Percentiles rank a stretch among this genome's conserved stretches.
Evolutionary conservation across 2,797 vertebrate species (phyloP).

Genomic region (Hydrolagus colliei): DNA sequence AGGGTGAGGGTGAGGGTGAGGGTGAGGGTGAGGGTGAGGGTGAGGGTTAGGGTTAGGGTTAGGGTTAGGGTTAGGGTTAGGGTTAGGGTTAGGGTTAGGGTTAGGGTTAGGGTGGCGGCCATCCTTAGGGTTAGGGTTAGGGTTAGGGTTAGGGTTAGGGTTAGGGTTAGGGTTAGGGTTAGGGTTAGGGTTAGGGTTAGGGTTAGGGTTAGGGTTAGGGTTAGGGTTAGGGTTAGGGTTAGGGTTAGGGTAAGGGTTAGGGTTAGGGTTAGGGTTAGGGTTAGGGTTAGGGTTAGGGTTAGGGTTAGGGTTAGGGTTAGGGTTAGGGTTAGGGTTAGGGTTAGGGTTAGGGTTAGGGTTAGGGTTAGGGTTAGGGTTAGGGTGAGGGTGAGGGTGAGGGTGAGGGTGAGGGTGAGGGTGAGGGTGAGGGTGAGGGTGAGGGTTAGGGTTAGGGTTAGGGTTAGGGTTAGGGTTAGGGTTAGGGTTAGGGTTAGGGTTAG

Average conservation of each 20-base stretch:
- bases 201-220: background rate
- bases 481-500: too few relatives aligned
- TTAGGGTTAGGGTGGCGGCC: slow-evolving; percentile 31
- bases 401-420: background rate
- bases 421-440: too few relatives aligned
- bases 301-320: background rate
- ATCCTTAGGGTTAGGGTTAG: background rate
- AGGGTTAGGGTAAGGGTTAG: background rate
- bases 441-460: too few relatives aligned
- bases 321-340: background rate
- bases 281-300: slow-evolving; percentile 6
- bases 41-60: too few relatives aligned
- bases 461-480: too few relatives aligned
- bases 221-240: slow-evolving; percentile 1
- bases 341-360: background rate
- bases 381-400: background rate
- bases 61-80: too few relatives aligned
- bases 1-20: too few relatives aligned
- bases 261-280: background rate
- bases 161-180: background rate
- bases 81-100: slow-evolving; percentile 17
- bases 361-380: background rate
- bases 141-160: background rate
- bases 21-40: too few relatives aligned
- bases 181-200: background rate